Evolutionary conservation across 2,888 invertebrate genomes (phyloP).

Genomic region (Macaria liturata): DNA sequence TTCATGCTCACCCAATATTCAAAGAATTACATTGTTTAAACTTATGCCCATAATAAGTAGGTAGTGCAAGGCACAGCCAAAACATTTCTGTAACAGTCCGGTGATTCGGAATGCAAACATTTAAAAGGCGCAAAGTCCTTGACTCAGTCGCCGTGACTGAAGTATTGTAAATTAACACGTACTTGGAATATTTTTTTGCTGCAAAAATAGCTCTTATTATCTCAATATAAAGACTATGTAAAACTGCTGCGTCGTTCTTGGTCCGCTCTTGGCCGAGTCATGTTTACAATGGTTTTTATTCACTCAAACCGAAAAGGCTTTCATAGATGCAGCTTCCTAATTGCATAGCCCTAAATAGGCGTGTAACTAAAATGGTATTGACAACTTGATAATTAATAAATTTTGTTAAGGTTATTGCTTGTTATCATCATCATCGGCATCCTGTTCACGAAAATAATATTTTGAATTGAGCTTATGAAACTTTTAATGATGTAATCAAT

Average conservation of each 20-base stretch:
- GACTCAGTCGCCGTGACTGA: constrained; percentile 58
- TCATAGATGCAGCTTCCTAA: constrained; percentile 30
- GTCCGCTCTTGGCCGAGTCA: constrained; percentile 36
- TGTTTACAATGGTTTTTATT: constrained; percentile 49
- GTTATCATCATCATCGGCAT: too few species aligned
- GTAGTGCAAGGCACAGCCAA: constrained; percentile 34
- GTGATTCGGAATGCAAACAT: constrained; percentile 62
- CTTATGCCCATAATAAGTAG: constrained; percentile 1
- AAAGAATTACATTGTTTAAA: background rate
- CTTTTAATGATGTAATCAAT: too few species aligned
- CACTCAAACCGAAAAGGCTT: constrained; percentile 31
- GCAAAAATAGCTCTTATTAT: too few species aligned
- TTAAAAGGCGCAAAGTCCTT: constrained; percentile 64
- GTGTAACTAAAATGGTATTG: constrained; percentile 2
- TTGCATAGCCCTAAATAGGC: constrained; percentile 11
- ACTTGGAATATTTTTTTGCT: constrained; percentile 33
- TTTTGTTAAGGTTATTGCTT: background rate
- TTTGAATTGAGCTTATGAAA: too few species aligned
- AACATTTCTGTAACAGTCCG: constrained; percentile 48
- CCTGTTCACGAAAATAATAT: too few species aligned
- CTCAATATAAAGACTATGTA: too few species aligned
- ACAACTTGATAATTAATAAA: background rate
- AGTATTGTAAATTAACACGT: constrained; percentile 63
- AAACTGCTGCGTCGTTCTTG: constrained; percentile 37
- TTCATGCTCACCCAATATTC: too few species aligned